Percentiles rank a stretch among this genome's conserved stretches.
These are phyloP conservation scores for Thera britannica DNA, from an alignment of 2,888 invertebrate species.

Conservation along the genomic window DNA sequence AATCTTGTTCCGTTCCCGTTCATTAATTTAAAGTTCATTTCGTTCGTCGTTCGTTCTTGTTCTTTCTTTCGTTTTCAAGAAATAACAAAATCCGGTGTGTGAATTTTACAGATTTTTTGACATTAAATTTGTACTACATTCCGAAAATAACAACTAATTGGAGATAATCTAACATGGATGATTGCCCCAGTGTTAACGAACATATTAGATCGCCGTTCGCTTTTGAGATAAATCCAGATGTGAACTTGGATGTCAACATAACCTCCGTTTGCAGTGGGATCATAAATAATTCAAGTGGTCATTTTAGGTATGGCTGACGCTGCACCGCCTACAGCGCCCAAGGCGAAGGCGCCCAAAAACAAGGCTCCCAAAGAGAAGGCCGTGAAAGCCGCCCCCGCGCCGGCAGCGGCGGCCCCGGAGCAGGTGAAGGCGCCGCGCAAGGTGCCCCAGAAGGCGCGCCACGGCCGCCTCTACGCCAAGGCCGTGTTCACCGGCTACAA, in stretches of 20 bases:
- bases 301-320: slow-evolving; percentile 87
- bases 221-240: slow-evolving; percentile 66
- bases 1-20: slow-evolving; percentile 14
- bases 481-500: slow-evolving; percentile 98
- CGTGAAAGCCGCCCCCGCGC: slow-evolving; percentile 82
- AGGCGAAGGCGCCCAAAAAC: slow-evolving; percentile 82
- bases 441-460: slow-evolving; percentile 84
- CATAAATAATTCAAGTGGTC: slow-evolving; percentile 50
- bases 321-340: slow-evolving; percentile 81
- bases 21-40: background rate
- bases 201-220: slow-evolving; percentile 55
- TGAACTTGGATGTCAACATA: slow-evolving; percentile 76
- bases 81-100: slow-evolving; percentile 70
- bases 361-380: slow-evolving; percentile 85
- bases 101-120: slow-evolving; percentile 47
- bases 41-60: slow-evolving; percentile 38
- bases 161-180: slow-evolving; percentile 32
- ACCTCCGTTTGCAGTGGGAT: slow-evolving; percentile 58
- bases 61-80: slow-evolving; percentile 76
- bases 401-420: slow-evolving; percentile 78
- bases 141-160: slow-evolving; percentile 51
- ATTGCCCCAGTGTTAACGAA: slow-evolving; percentile 32
- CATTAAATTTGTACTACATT: slow-evolving; percentile 33
- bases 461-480: slow-evolving; percentile 97
- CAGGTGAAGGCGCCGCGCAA: slow-evolving; percentile 80